A percentile compares a stretch with the other conserved stretches of the same genome.
Conservation (phyloP, 2,888 invertebrate species). For the Acanthoscelides obtectus region DNA sequence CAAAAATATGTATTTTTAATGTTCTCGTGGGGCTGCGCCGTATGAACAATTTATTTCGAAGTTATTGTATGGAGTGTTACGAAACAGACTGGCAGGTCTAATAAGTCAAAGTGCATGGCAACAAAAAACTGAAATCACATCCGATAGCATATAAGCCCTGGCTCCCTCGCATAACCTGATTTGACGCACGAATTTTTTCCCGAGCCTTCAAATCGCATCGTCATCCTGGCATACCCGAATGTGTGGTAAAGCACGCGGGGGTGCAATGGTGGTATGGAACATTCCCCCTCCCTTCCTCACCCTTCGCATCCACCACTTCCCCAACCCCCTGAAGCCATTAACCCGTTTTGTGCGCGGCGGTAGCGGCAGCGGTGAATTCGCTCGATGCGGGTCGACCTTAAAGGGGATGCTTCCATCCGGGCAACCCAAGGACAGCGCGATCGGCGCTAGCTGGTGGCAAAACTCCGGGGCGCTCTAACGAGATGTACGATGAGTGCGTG, state of each 20-base stretch:
- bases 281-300: not conserved
- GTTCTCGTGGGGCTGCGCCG: too few relatives aligned
- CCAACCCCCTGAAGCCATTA: not conserved
- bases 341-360: not conserved
- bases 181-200: not conserved
- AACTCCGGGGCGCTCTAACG: not conserved
- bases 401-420: not conserved
- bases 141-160: not conserved
- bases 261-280: not conserved
- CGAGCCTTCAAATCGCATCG: not conserved
- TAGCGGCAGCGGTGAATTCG: conserved; percentile 10
- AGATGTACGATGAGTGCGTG: too few relatives aligned
- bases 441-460: not conserved
- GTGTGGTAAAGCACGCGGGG: not conserved
- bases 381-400: conserved; percentile 9
- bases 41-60: too few relatives aligned
- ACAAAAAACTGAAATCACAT: not conserved
- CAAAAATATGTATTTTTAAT: too few relatives aligned
- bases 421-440: not conserved
- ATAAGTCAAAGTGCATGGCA: too few relatives aligned
- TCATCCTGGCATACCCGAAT: not conserved
- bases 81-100: too few relatives aligned
- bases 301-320: not conserved
- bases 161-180: not conserved
- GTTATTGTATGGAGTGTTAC: too few relatives aligned